These are phyloP conservation scores for Homarus gammarus DNA, from an alignment of 2,888 invertebrate species.

Conservation along the genomic window DNA sequence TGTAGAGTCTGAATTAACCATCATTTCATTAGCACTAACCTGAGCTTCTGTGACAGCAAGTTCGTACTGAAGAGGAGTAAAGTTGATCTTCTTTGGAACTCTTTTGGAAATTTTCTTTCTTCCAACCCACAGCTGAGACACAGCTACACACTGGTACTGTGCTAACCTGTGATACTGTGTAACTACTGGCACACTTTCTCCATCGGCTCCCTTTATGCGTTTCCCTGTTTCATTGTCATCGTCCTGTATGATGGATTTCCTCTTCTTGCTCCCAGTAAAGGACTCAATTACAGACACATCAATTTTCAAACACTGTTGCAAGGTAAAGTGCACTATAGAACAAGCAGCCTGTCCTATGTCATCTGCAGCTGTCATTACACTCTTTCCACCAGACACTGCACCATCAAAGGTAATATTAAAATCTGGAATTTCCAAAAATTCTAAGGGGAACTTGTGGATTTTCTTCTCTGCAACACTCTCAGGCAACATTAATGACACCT, in stretches of 20 bases:
- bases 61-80: constrained; percentile 51
- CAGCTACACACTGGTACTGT: constrained; percentile 30
- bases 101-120: constrained; percentile 51
- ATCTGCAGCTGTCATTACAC: constrained; percentile 16
- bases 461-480: constrained; percentile 27
- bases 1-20: neutral
- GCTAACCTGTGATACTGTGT: constrained; percentile 24
- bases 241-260: constrained; percentile 14
- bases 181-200: constrained; percentile 26
- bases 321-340: constrained; percentile 42
- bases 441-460: neutral
- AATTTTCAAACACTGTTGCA: constrained; percentile 62
- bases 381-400: constrained; percentile 24
- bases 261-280: neutral
- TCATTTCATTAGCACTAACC: neutral
- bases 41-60: constrained; percentile 55
- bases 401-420: constrained; percentile 55
- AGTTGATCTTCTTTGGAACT: constrained; percentile 21
- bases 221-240: constrained; percentile 37
- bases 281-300: constrained; percentile 38
- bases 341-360: constrained; percentile 58
- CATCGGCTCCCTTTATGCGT: constrained; percentile 40
- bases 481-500: neutral
- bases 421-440: constrained; percentile 26
- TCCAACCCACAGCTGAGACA: constrained; percentile 43